These are phyloP conservation scores for Hyla sarda DNA, from an alignment of 2,113 vertebrate species.

Conservation along the genomic window DNA sequence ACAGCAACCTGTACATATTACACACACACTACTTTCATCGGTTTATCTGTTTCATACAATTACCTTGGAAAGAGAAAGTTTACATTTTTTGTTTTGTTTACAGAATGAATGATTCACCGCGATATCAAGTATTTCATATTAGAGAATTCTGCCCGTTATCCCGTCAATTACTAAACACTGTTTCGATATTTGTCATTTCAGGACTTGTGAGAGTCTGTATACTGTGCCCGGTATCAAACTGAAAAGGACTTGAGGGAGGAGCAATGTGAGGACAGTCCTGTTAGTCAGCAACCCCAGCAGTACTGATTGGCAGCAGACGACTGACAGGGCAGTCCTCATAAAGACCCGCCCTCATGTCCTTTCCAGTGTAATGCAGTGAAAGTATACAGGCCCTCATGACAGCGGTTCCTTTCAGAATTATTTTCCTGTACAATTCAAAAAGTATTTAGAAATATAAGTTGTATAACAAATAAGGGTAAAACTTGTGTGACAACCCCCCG, in stretches of 20 bases:
- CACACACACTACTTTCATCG: constrained; percentile 32
- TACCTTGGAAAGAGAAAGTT: not conserved
- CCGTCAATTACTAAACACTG: no score
- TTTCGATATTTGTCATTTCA: no score
- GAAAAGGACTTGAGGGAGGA: no score
- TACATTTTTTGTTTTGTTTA: not conserved
- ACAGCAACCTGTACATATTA: constrained; percentile 63
- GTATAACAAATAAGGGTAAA: no score
- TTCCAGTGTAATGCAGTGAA: not conserved
- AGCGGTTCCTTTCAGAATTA: not conserved
- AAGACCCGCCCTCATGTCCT: no score
- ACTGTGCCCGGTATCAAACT: no score
- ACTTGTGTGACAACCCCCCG: no score
- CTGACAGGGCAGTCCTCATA: not conserved
- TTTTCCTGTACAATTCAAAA: no score
- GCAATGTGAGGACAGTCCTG: no score
- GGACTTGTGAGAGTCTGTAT: no score
- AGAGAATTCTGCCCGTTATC: not conserved
- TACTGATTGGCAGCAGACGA: not conserved
- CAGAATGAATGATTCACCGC: not conserved
- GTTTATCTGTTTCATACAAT: constrained; percentile 3
- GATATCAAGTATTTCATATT: not conserved
- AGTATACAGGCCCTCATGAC: not conserved
- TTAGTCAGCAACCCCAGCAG: not conserved
- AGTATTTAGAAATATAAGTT: no score